Conservation (phyloP, 2,888 invertebrate genomes). For the Steromphala cineraria region DNA sequence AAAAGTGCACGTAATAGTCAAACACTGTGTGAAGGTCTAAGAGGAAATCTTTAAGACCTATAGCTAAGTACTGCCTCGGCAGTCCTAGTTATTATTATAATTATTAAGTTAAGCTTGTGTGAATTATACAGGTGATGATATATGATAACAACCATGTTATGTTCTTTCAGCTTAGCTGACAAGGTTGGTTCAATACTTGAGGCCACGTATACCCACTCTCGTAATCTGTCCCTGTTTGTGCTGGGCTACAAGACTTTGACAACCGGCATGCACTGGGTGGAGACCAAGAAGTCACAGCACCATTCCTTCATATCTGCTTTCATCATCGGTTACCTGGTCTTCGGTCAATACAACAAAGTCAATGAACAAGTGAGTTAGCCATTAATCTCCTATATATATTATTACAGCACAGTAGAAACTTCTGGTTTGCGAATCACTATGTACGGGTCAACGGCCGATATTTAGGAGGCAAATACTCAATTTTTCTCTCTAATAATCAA, state of each 20-base stretch:
- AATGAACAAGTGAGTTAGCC: conserved; percentile 76
- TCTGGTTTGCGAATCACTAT: too few relatives aligned
- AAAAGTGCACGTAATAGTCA: too few relatives aligned
- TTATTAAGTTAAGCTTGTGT: background rate
- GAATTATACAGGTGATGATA: background rate
- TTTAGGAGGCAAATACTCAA: too few relatives aligned
- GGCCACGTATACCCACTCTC: conserved; percentile 76
- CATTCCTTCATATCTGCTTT: conserved; percentile 76
- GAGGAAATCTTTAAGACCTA: too few relatives aligned
- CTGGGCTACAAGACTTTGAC: conserved; percentile 75
- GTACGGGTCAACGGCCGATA: too few relatives aligned
- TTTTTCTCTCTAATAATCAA: too few relatives aligned
- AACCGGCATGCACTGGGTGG: conserved; percentile 59
- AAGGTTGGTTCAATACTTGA: conserved; percentile 73
- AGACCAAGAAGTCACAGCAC: conserved; percentile 57
- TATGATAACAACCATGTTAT: background rate
- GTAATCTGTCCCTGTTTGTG: conserved; percentile 76
- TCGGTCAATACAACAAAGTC: conserved; percentile 77
- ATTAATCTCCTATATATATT: too few relatives aligned
- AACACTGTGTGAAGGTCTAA: too few relatives aligned
- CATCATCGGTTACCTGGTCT: conserved; percentile 75
- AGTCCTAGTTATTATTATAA: too few relatives aligned
- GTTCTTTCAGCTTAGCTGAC: conserved; percentile 67
- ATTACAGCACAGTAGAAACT: too few relatives aligned
- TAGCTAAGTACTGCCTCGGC: too few relatives aligned